Percentiles rank a stretch among this genome's conserved stretches.
Evolutionary conservation across 2,113 vertebrate genomes (phyloP).

Genomic region (Cinclus mexicanus): DNA sequence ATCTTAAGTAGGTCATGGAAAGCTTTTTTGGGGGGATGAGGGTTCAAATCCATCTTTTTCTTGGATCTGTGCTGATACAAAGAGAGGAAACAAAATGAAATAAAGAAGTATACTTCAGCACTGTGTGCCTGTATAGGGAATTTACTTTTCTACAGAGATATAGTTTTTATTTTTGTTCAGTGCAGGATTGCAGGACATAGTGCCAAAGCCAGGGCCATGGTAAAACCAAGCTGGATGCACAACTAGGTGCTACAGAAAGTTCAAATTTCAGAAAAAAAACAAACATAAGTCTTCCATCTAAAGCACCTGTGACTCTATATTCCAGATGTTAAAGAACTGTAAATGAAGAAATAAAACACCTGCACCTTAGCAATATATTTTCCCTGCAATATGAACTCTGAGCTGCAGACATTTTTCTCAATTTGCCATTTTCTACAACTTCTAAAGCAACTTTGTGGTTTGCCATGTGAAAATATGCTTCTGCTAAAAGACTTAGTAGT

Average conservation of each 20-base stretch:
- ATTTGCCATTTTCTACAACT: not conserved
- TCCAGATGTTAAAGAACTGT: not conserved
- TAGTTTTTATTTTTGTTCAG: not conserved
- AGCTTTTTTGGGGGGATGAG: rapidly evolving
- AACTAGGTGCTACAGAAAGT: not conserved
- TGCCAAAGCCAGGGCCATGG: not conserved
- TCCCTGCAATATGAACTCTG: not conserved
- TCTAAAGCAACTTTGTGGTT: not conserved
- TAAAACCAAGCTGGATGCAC: not conserved
- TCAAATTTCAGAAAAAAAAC: not conserved
- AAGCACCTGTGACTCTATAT: not conserved
- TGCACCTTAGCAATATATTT: not conserved
- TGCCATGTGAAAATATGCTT: rapidly evolving
- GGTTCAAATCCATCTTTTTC: not conserved
- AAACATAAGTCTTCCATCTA: not conserved
- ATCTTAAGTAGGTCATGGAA: rapidly evolving
- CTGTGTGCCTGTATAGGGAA: not conserved
- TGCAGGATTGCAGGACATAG: not conserved
- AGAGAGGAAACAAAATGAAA: not conserved
- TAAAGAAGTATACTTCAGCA: not conserved
- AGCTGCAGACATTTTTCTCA: not conserved
- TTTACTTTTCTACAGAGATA: not conserved
- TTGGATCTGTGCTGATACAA: not conserved
- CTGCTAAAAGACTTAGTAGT: not conserved
- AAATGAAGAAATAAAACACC: not conserved